Conservation (phyloP, 1,140 invertebrate genomes). For the Drosophila parabipectinata region DNA sequence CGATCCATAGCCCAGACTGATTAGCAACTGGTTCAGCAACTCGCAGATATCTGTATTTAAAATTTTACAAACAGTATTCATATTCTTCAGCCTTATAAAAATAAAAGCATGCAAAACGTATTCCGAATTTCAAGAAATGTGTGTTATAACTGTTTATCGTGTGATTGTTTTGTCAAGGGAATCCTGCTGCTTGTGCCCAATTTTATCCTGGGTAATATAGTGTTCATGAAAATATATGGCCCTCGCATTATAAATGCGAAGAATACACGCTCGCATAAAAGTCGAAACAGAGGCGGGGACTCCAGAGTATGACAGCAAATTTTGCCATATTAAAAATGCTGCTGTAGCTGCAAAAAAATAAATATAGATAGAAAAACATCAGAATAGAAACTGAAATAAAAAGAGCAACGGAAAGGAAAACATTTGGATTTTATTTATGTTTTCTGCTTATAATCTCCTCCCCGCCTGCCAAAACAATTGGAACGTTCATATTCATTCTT, state of each 20-base stretch:
- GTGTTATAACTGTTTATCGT: not conserved
- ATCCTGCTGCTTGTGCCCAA: constrained; percentile 6
- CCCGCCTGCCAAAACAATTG: constrained; percentile 33
- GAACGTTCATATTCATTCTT: constrained; percentile 74
- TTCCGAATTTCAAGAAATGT: constrained; percentile 1
- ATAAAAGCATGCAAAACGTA: not conserved
- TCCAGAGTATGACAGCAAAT: constrained; percentile 57
- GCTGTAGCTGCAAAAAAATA: constrained; percentile 71
- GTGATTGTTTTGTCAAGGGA: constrained; percentile 20
- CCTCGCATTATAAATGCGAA: constrained; percentile 75
- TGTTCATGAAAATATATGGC: constrained; percentile 76
- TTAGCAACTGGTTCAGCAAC: not conserved
- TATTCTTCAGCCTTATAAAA: not conserved
- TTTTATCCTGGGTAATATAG: constrained; percentile 61
- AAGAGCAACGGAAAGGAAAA: constrained; percentile 40
- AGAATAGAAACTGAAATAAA: constrained; percentile 35
- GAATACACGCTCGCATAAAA: constrained; percentile 64
- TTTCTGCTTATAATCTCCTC: constrained; percentile 61
- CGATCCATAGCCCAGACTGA: not conserved
- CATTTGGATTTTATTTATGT: constrained; percentile 72
- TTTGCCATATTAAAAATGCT: constrained; percentile 77
- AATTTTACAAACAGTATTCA: constrained; percentile 34
- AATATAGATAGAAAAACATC: constrained; percentile 20
- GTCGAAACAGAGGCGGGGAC: constrained; percentile 1
- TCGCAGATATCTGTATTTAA: constrained; percentile 17